Base-by-base conservation (phyloP, 2,888 invertebrate genomes). In the Mechanitis messenoides region DNA sequence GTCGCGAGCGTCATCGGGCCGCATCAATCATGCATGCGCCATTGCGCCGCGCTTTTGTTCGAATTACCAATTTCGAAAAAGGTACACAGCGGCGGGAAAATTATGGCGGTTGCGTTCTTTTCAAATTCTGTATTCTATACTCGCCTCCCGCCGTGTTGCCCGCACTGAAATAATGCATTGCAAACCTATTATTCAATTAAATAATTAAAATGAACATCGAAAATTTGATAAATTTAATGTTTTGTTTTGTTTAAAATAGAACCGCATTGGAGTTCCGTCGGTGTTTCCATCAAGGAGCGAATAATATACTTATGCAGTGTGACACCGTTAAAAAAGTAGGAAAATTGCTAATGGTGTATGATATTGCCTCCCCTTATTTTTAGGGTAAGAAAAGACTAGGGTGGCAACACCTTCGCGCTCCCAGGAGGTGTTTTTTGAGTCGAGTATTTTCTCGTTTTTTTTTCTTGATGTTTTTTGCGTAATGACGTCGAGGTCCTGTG, bases 301-400 rank as follows among this genome's bases (percentile, higher is more conserved):
- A 66, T 67, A 68, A 68, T 66, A 69, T 60, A 73, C 78, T 79
- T 81, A 79, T 84, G 78, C 84, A 82, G 78, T 84, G 87, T 84
- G 87, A 89, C 89, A 87, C 83, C 85, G 89, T 89, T 88, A 90
- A 90, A 90, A 89, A 91, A 90, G 84, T 87, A 85, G 77, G 83
- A 81, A 90, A 89, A 90, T 90, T 85, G 90, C 87, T 90, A 91
- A 91, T 91, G 91, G 91, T 87, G 90, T 90, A 90, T 91, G 90
- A 91, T 91, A 91, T 91, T 91, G 91, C 91, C 87, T 90, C 89
- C 89, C 89, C 83, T 83, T 74, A 81, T 81, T 83, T 79, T 80
- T 82, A 75, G 87, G 85, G 87, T 81, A 87, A 87, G 86, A 83
- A 85, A 84, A 84, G 82, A 80, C 80, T 80, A 80, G 87, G 88